These are phyloP conservation scores for Cepaea hortensis DNA, from an alignment of 2,888 invertebrate species.

Conservation along the genomic window DNA sequence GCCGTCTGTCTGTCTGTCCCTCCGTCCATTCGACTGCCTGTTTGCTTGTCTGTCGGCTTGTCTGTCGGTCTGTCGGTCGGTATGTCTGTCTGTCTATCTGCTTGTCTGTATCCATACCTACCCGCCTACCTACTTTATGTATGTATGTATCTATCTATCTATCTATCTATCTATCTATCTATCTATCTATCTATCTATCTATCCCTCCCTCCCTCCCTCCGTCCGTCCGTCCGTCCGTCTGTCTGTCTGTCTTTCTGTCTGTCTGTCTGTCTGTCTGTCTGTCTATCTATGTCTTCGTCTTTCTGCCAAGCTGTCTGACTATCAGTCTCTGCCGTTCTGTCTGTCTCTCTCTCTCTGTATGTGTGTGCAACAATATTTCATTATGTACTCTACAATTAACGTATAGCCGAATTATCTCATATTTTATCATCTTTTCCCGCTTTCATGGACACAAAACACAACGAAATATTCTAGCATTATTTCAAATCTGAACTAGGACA, in stretches of 20 bases:
- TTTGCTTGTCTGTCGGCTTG: no score
- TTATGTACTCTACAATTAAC: no score
- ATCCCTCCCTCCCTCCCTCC: neutral
- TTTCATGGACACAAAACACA: no score
- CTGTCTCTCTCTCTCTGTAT: neutral
- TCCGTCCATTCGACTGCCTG: no score
- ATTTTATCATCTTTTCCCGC: no score
- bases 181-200: neutral
- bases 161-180: neutral
- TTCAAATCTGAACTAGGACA: no score
- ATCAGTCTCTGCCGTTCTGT: neutral
- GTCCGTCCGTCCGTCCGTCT: neutral
- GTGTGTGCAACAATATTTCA: neutral
- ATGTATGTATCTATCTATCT: neutral
- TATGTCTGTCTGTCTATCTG: no score
- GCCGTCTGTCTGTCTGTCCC: no score
- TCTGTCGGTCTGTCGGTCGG: no score
- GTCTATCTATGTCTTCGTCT: neutral
- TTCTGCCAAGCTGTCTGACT: neutral
- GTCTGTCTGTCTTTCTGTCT: neutral
- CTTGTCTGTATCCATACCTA: no score
- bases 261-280: slow-evolving; percentile 11
- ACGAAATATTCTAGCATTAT: no score
- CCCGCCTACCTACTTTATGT: neutral
- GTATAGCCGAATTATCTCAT: no score